Percentiles rank a stretch among this genome's conserved stretches.
Conservation (phyloP, 2,113 vertebrate genomes). For the Ondatra zibethicus region DNA sequence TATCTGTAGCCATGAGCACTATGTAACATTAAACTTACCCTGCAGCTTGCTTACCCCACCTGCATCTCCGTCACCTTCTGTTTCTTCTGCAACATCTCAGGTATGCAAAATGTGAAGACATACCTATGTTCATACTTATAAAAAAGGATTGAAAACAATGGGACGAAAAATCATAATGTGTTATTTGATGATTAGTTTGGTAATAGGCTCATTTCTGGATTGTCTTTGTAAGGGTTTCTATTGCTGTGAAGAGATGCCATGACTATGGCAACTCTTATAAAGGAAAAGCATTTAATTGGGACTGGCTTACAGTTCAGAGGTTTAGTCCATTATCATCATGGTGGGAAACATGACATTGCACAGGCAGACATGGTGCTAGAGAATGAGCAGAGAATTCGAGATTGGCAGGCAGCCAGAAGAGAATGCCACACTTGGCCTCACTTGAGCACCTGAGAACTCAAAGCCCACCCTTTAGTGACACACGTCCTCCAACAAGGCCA, state of each 20-base stretch:
- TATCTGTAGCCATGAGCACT: slow-evolving; percentile 97
- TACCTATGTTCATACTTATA: not conserved
- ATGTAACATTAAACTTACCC: slow-evolving; percentile 97
- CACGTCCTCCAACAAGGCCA: not conserved
- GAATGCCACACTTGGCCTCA: not conserved
- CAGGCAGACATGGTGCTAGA: not conserved
- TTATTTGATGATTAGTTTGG: not conserved
- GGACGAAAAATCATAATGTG: not conserved
- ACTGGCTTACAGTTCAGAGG: not conserved
- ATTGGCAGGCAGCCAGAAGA: not conserved
- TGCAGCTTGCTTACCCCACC: slow-evolving; percentile 97
- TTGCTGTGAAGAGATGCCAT: not conserved
- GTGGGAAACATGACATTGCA: not conserved
- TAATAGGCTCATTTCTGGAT: not conserved
- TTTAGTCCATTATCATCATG: not conserved
- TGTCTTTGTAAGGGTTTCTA: not conserved
- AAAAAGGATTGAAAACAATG: not conserved
- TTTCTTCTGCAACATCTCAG: slow-evolving; percentile 98
- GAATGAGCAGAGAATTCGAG: not conserved
- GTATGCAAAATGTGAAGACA: slow-evolving; percentile 79
- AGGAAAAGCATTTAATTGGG: not conserved
- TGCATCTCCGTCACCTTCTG: slow-evolving; percentile 97
- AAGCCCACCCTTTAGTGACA: not conserved
- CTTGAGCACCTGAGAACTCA: not conserved
- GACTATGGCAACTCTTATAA: not conserved